A percentile compares a stretch with the other conserved stretches of the same genome.
Evolutionary conservation across 2,888 invertebrate species (phyloP).

Genomic region (Polietes domitor): DNA sequence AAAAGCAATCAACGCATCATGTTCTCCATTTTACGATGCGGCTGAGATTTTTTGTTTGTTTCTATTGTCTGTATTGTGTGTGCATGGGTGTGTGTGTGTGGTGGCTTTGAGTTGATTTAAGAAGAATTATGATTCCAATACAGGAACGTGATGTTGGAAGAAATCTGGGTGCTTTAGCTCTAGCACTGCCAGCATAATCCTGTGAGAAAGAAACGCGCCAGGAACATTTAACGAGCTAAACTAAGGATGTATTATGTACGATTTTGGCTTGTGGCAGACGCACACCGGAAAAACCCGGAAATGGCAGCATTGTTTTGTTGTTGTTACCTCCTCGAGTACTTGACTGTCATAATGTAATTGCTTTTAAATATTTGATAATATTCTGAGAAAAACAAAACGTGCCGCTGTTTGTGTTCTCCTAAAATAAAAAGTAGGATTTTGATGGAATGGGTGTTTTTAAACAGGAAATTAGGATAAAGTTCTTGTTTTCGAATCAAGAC

Average conservation of each 20-base stretch:
- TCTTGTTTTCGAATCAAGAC: too few species aligned
- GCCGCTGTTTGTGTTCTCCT: too few species aligned
- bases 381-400: background rate
- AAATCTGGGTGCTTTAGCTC: background rate
- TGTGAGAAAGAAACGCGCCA: background rate
- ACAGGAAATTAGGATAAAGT: too few species aligned
- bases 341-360: background rate
- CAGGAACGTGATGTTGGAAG: slow-evolving; percentile 54
- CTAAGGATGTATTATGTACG: slow-evolving; percentile 15
- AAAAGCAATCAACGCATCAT: slow-evolving; percentile 48
- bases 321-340: background rate
- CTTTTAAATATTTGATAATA: slow-evolving; percentile 25
- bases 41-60: slow-evolving; percentile 39
- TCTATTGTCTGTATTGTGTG: background rate
- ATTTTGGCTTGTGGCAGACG: background rate
- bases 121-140: slow-evolving; percentile 58
- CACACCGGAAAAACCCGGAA: background rate
- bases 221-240: slow-evolving; percentile 37
- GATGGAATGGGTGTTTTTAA: too few species aligned
- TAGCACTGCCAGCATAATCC: background rate
- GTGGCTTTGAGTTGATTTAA: slow-evolving; percentile 58
- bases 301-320: background rate
- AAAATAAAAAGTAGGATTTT: too few species aligned
- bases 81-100: slow-evolving; percentile 15
- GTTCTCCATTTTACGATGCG: slow-evolving; percentile 34